Percentiles rank a stretch among this genome's conserved stretches.
Conservation (phyloP, 2,888 invertebrate species). For the Standfussiana lucernea region DNA sequence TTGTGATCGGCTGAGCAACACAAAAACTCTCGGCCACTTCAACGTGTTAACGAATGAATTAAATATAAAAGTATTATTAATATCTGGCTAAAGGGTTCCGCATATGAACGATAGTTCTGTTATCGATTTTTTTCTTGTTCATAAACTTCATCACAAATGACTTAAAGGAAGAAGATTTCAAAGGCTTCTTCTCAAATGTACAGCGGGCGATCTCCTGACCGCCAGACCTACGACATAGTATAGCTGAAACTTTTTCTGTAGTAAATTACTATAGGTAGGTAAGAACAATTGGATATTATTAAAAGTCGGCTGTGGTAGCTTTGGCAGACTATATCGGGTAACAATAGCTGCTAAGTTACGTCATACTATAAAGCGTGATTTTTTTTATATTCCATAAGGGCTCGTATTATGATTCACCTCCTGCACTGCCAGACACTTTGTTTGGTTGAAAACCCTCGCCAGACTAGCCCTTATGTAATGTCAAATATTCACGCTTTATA, state of each 20-base stretch:
- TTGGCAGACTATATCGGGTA: not conserved
- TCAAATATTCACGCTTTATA: too few species aligned
- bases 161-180: not conserved
- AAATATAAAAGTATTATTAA: conserved; percentile 33
- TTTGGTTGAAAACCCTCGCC: not conserved
- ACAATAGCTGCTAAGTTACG: not conserved
- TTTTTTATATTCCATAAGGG: not conserved
- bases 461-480: too few species aligned
- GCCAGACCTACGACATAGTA: not conserved
- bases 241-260: not conserved
- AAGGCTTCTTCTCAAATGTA: not conserved
- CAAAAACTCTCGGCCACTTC: conserved; percentile 61
- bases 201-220: not conserved
- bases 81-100: conserved; percentile 54
- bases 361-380: not conserved
- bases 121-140: not conserved
- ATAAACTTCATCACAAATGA: too few species aligned
- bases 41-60: conserved; percentile 54
- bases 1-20: conserved; percentile 30
- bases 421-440: not conserved
- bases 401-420: not conserved
- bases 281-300: too few species aligned
- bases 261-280: not conserved
- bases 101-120: not conserved
- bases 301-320: too few species aligned